Evolutionary conservation across 2,888 invertebrate species (phyloP).

Genomic region (Callyntrura guangdongensis): DNA sequence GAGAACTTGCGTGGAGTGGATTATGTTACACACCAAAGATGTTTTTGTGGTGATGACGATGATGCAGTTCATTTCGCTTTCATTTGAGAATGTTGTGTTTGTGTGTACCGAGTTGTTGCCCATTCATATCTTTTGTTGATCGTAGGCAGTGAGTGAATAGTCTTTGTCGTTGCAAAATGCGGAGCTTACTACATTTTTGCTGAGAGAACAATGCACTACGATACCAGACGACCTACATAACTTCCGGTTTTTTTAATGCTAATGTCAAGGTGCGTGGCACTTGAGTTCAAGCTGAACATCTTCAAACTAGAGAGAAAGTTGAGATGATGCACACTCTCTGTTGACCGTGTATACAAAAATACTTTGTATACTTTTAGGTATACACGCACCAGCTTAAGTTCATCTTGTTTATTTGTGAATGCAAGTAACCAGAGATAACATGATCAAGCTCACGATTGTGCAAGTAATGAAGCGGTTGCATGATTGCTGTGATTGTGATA

Average conservation of each 20-base stretch:
- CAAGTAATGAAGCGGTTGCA: not conserved
- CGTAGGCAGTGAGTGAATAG: no score
- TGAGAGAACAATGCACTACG: conserved; percentile 62
- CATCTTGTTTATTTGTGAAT: not conserved
- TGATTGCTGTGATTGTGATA: not conserved
- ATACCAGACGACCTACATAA: conserved; percentile 82
- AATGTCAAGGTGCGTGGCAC: conserved; percentile 81
- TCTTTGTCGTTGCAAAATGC: no score
- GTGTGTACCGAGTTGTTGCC: no score
- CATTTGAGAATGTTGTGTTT: conserved; percentile 51
- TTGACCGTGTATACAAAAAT: no score
- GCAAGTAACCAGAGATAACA: not conserved
- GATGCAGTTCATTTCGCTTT: conserved; percentile 56
- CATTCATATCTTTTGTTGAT: no score
- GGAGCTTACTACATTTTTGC: no score
- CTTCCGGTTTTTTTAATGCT: conserved; percentile 84
- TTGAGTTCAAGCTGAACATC: conserved; percentile 61
- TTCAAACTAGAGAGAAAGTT: conserved; percentile 68
- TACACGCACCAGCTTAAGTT: conserved; percentile 2
- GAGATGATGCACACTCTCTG: conserved; percentile 21
- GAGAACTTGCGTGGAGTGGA: not conserved
- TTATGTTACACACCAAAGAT: no score
- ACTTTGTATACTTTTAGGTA: not conserved
- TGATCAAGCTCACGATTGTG: not conserved
- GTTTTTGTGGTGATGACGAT: not conserved